Percentiles rank a stretch among this genome's conserved stretches.
Evolutionary conservation across 2,797 vertebrate genomes (phyloP).

Genomic region (Lepilemur septentrionalis): DNA sequence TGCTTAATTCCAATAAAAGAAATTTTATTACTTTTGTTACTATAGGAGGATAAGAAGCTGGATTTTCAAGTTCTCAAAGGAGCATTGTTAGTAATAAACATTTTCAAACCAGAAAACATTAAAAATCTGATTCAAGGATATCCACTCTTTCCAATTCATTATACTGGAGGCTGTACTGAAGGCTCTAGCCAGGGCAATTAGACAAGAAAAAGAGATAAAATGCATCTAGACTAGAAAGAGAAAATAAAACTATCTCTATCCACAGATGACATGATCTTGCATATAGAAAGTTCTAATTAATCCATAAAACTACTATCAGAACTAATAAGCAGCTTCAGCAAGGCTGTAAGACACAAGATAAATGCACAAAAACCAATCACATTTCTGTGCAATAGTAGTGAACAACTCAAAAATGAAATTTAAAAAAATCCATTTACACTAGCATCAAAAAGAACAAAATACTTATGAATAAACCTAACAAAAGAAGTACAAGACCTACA

Average conservation of each 20-base stretch:
- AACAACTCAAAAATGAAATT: slow-evolving; percentile 7
- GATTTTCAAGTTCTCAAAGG: slow-evolving; percentile 47
- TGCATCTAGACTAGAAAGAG: not conserved
- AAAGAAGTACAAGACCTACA: not conserved
- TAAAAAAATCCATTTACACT: not conserved
- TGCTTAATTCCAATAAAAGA: slow-evolving; percentile 25
- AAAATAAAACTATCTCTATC: not conserved
- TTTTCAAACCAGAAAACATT: slow-evolving; percentile 39
- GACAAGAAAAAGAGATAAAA: slow-evolving; percentile 10
- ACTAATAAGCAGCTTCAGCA: not conserved
- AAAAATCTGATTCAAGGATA: slow-evolving; percentile 20
- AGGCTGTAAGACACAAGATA: slow-evolving; percentile 1
- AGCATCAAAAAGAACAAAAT: slow-evolving; percentile 6
- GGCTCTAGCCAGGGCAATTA: not conserved
- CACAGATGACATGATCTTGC: not conserved
- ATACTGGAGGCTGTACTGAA: not conserved
- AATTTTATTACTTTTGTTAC: slow-evolving; percentile 38
- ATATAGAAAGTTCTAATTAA: slow-evolving; percentile 1
- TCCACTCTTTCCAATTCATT: not conserved
- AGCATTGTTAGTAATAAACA: slow-evolving; percentile 18
- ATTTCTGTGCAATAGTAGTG: slow-evolving; percentile 12
- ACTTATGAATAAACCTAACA: slow-evolving; percentile 26
- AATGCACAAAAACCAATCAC: not conserved
- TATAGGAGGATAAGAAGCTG: not conserved
- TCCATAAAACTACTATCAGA: not conserved